Evolutionary conservation across 2,113 vertebrate genomes (phyloP), one percentile per base, ranked within the genome.

Genomic region (Seriola dumerili): DNA sequence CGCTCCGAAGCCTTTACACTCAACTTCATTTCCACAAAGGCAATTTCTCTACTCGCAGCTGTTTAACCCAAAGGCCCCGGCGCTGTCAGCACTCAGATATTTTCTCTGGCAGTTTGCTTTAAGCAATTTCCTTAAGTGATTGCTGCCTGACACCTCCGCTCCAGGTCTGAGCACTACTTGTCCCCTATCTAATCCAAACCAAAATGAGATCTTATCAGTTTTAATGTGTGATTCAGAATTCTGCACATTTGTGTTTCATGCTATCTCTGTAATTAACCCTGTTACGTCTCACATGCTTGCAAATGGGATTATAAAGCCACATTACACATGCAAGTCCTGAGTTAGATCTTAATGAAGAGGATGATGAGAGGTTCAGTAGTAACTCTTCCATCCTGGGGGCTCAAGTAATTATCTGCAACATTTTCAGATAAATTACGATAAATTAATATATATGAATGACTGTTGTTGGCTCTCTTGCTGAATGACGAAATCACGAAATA

Each of bases 291-390:
- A 48, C 62, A 36, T 76, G 85, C 70, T 79, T 76, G n/a, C 66
- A 72, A 87, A 87, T 64, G n/a, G 25, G 83, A 89, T 84, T 76
- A 73, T 48, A 71, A 68, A 62, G 65, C 74, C 79, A 52, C 52
- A 46, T 36, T 76, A 57, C 50, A 55, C 72, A 46, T 6, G 13
- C 40, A 29, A 32, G 16, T 38, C 29, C 19, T 7, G 34, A 42
- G 64, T 52, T 46, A 32, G 71, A 71, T 72, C 34, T 57, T 69
- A 66, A 78, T 62, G 36, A 29, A 23, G 46, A 79, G 69, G 25
- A 52, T 7, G n/a, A 14, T 36, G 59, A 68, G n/a, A 10, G 3
- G 57, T 66, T 48, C 8, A 74, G 21, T 10, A 29, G 21, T 70
- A 21, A 67, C n/a, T 81, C 9, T 38, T 72, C 40, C 67, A 11